phyloP scores from a whole-genome alignment of 1,140 invertebrate genomes.

The Pseudomyrmex flavicornis region DNA sequence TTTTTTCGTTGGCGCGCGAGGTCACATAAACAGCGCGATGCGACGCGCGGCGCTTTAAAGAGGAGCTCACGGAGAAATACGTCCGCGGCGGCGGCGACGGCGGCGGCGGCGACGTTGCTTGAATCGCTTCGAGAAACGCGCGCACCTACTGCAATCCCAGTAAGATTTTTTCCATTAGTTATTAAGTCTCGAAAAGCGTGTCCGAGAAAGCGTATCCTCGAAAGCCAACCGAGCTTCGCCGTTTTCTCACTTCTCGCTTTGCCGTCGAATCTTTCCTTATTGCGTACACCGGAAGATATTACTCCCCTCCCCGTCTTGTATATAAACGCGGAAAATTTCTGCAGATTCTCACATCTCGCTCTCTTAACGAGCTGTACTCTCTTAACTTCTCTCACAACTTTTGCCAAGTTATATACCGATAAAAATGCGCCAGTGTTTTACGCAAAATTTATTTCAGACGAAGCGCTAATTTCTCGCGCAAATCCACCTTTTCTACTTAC shows the following conservation, averaged over 20 bases:
- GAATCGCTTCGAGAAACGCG: conserved; percentile 24
- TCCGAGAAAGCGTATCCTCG: background rate
- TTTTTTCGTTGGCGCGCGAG: conserved; percentile 49
- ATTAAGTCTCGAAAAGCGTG: conserved; percentile 22
- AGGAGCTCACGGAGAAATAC: conserved; percentile 48
- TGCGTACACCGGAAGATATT: background rate
- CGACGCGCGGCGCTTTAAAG: conserved; percentile 43
- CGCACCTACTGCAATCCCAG: conserved; percentile 27
- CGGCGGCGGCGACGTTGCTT: conserved; percentile 5
- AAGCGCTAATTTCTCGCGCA: too few relatives aligned
- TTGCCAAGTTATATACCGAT: too few relatives aligned
- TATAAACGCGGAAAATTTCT: background rate
- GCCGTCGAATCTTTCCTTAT: background rate
- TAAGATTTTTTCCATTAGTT: conserved; percentile 46
- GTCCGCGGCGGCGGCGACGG: conserved; percentile 2
- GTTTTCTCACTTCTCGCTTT: conserved; percentile 20
- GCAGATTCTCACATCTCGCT: too few relatives aligned
- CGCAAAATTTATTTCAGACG: too few relatives aligned
- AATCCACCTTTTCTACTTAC: too few relatives aligned
- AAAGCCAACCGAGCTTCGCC: background rate
- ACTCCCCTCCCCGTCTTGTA: background rate
- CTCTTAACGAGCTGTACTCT: too few relatives aligned
- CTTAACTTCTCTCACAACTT: too few relatives aligned
- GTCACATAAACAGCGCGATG: conserved; percentile 54
- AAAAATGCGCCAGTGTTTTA: too few relatives aligned